These are phyloP conservation scores for Saccostrea cuccullata DNA, from an alignment of 1,140 invertebrate genomes.

Conservation along the genomic window DNA sequence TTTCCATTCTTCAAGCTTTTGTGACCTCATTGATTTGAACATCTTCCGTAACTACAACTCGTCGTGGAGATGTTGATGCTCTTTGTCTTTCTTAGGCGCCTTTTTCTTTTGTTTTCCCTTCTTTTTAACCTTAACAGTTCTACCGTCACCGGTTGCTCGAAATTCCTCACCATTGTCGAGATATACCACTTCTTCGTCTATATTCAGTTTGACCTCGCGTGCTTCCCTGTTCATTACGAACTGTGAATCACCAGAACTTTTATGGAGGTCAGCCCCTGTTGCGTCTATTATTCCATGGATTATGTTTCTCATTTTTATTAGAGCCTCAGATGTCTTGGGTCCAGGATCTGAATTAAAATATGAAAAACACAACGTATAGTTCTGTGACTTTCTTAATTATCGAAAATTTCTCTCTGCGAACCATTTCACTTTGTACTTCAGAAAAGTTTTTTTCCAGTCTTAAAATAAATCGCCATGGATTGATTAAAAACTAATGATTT, in stretches of 20 bases:
- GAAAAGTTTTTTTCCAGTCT: no score
- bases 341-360: conserved; percentile 14
- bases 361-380: neutral
- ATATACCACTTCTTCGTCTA: neutral
- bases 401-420: no score
- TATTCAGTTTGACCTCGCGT: neutral
- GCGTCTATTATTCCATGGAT: conserved; percentile 44
- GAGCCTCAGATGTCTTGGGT: conserved; percentile 50
- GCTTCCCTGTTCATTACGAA: conserved; percentile 32
- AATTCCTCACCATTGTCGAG: conserved; percentile 16
- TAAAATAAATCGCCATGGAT: no score
- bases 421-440: no score
- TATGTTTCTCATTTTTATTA: conserved; percentile 55
- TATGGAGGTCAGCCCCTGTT: neutral
- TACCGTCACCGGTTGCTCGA: neutral
- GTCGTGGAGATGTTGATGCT: neutral
- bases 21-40: neutral
- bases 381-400: no score
- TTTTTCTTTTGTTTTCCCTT: conserved; percentile 17
- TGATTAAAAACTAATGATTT: no score
- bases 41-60: neutral
- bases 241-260: conserved; percentile 30
- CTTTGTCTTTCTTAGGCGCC: neutral
- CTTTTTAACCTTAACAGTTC: neutral
- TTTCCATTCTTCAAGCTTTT: neutral